A percentile compares a stretch with the other conserved stretches of the same genome.
phyloP scores from a whole-genome alignment of 2,113 vertebrate genomes.

The Brachyhypopomus occidentalis region DNA sequence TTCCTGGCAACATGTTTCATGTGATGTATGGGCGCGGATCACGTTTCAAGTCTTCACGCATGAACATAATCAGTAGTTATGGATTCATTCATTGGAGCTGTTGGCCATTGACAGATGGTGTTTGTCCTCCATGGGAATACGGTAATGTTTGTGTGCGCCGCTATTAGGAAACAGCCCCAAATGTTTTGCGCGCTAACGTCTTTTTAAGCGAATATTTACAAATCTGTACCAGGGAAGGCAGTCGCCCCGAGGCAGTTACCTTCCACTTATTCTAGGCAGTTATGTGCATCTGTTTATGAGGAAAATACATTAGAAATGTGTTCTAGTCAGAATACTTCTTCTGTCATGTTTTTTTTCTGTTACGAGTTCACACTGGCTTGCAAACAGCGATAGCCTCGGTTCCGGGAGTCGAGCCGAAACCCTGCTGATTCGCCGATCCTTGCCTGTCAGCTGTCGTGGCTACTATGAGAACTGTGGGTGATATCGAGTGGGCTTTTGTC shows the following conservation, averaged over 20 bases:
- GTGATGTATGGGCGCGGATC: background rate
- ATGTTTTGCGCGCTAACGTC: conserved; percentile 18
- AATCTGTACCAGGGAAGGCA: background rate
- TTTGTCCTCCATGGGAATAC: background rate
- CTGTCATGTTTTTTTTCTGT: background rate
- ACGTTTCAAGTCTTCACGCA: background rate
- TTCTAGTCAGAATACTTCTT: conserved; percentile 20
- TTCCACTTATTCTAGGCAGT: background rate
- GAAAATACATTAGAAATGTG: background rate
- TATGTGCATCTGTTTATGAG: conserved; percentile 5
- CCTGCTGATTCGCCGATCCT: conserved; percentile 45
- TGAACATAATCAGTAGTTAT: conserved; percentile 1
- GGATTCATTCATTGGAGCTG: background rate
- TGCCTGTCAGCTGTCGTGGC: conserved; percentile 46
- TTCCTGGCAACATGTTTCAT: background rate
- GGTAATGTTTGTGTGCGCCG: background rate
- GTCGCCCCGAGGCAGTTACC: background rate
- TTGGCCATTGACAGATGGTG: background rate
- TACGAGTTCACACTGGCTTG: background rate
- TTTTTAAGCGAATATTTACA: conserved; percentile 5
- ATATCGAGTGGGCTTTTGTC: conserved; percentile 53
- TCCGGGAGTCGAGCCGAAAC: background rate
- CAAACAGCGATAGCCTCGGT: background rate
- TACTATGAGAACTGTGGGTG: conserved; percentile 37
- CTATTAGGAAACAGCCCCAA: conserved; percentile 4